A percentile compares a stretch with the other conserved stretches of the same genome.
Evolutionary conservation across 1,140 invertebrate species (phyloP).

Genomic region (Charaxes varanes): DNA sequence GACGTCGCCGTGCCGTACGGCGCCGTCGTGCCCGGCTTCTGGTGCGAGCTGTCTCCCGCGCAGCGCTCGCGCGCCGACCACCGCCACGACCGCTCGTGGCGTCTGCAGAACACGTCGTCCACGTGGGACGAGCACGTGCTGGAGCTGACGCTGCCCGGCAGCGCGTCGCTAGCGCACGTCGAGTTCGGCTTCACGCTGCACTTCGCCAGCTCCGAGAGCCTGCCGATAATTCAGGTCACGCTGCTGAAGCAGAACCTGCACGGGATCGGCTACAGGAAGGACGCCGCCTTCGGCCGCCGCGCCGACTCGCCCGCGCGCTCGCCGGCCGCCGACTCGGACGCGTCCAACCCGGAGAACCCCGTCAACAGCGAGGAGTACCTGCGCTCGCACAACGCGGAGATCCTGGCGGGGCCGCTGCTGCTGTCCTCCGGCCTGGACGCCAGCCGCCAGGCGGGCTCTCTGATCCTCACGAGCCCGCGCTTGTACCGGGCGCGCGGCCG

Average conservation of each 20-base stretch:
- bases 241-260: constrained; percentile 87
- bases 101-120: constrained; percentile 88
- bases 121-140: constrained; percentile 95
- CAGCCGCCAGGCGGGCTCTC: constrained; percentile 86
- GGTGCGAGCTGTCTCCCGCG: constrained; percentile 93
- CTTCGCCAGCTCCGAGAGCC: constrained; percentile 76
- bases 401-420: constrained; percentile 90
- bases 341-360: constrained; percentile 81
- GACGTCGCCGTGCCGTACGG: constrained; percentile 81
- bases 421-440: constrained; percentile 87
- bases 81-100: constrained; percentile 89
- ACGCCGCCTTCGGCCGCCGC: constrained; percentile 53
- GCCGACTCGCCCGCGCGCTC: constrained; percentile 79
- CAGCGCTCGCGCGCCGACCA: constrained; percentile 89
- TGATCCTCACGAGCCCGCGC: constrained; percentile 90
- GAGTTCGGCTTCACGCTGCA: constrained; percentile 91
- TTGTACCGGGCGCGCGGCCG: constrained; percentile 85
- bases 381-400: constrained; percentile 89
- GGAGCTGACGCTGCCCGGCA: constrained; percentile 88
- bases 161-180: constrained; percentile 86
- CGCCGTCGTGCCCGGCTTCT: constrained; percentile 93
- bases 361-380: constrained; percentile 87
- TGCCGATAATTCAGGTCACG: constrained; percentile 85
- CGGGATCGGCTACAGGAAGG: constrained; percentile 78
- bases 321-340: constrained; percentile 64